phyloP scores from a whole-genome alignment of 1,140 invertebrate species.

The Stratiolaelaps scimitus region DNA sequence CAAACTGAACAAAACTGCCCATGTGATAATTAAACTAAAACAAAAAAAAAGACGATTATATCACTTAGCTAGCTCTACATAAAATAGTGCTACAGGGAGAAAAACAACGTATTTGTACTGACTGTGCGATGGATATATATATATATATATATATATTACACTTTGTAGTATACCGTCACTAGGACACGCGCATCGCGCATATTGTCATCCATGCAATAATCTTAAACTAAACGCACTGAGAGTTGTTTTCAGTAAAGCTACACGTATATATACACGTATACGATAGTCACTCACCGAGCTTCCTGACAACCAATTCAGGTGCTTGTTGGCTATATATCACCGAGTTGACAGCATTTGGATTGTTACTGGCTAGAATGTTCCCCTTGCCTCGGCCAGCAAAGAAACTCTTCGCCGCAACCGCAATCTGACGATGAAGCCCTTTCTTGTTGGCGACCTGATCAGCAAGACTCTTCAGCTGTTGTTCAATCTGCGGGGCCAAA shows the following conservation, averaged over 20 bases:
- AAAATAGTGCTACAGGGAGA: no score
- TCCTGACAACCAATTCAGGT: slow-evolving; percentile 76
- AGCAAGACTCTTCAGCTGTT: slow-evolving; percentile 63
- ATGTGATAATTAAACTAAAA: neutral
- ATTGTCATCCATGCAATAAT: neutral
- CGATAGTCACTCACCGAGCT: slow-evolving; percentile 44
- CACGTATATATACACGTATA: neutral
- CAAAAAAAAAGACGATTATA: no score
- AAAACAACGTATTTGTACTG: no score
- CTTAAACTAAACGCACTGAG: no score
- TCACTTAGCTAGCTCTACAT: no score
- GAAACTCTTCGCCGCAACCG: slow-evolving; percentile 86
- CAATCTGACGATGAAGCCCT: slow-evolving; percentile 74
- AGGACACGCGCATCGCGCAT: neutral
- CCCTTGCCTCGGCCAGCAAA: slow-evolving; percentile 58
- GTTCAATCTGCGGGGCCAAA: slow-evolving; percentile 75
- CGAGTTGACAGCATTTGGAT: slow-evolving; percentile 49
- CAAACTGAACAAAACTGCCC: neutral
- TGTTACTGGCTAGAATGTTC: slow-evolving; percentile 15
- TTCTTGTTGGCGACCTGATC: slow-evolving; percentile 71
- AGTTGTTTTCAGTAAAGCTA: no score
- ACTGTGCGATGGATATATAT: no score
- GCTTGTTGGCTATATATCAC: slow-evolving; percentile 69
- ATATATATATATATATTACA: no score
- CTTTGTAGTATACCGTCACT: no score